These are phyloP conservation scores for Pangasianodon gigas DNA, from an alignment of 2,113 vertebrate genomes.

Conservation along the genomic window DNA sequence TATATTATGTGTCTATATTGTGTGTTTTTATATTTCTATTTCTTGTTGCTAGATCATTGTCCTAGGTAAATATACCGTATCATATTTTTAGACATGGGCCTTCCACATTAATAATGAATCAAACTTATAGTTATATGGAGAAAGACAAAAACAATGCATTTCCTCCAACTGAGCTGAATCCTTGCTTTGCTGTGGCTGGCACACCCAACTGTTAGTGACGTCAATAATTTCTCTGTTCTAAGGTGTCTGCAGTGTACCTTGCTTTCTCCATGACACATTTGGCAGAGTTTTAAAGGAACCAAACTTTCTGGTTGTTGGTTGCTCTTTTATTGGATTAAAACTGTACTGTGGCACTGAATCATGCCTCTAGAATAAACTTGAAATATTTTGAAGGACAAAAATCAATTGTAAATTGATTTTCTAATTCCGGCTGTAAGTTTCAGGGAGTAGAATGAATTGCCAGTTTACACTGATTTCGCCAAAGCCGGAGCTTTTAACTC, in stretches of 20 bases:
- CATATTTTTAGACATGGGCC: background rate
- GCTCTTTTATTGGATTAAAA: background rate
- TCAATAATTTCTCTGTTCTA: background rate
- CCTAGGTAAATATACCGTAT: background rate
- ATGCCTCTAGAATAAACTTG: too few relatives aligned
- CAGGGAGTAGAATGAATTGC: background rate
- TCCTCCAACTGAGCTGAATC: background rate
- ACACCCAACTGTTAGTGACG: background rate
- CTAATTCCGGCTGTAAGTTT: background rate
- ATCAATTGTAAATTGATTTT: constrained; percentile 13
- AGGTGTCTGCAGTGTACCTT: background rate
- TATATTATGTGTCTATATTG: too few relatives aligned
- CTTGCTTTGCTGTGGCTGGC: background rate
- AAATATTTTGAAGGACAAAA: background rate
- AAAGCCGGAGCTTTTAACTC: constrained; percentile 1
- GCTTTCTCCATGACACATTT: background rate
- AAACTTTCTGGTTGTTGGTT: background rate
- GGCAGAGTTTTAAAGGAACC: background rate
- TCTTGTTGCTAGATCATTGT: background rate
- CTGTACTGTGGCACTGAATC: background rate
- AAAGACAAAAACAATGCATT: background rate
- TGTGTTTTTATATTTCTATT: background rate
- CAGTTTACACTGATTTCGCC: background rate
- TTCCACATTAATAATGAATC: background rate
- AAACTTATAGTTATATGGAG: background rate